A percentile compares a stretch with the other conserved stretches of the same genome.
Conservation (phyloP, 2,888 invertebrate genomes). For the Erpobdella octoculata region DNA sequence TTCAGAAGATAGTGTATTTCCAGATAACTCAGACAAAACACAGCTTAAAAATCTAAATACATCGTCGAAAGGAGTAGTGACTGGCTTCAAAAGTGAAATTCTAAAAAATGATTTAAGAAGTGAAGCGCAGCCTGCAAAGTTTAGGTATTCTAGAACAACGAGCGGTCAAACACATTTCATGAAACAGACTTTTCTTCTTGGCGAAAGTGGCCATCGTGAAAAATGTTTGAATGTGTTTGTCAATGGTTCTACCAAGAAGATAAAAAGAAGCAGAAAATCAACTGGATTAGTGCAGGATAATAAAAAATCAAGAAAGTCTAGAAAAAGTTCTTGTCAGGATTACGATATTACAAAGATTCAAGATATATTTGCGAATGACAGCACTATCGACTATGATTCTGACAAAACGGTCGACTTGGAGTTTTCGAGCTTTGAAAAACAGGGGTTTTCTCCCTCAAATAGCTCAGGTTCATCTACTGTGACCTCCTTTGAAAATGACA, state of each 20-base stretch:
- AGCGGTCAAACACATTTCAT: background rate
- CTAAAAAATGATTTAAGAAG: too few species aligned
- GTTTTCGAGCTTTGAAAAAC: background rate
- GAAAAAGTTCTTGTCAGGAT: background rate
- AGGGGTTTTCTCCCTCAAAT: too few species aligned
- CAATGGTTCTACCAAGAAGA: too few species aligned
- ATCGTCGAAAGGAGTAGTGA: background rate
- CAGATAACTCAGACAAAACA: background rate
- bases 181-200: background rate
- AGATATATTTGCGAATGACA: background rate
- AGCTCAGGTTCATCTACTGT: too few species aligned
- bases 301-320: background rate
- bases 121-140: too few species aligned
- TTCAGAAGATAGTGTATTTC: background rate
- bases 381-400: slow-evolving; percentile 12
- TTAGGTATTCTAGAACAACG: background rate
- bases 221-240: too few species aligned
- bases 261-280: background rate
- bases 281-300: too few species aligned
- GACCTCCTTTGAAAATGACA: too few species aligned
- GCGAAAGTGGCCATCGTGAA: background rate
- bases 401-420: slow-evolving; percentile 9
- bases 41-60: background rate
- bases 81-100: too few species aligned
- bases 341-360: background rate